Evolutionary conservation across 2,797 vertebrate genomes (phyloP), one percentile per base, ranked within the genome.

Genomic region (Hemitrygon akajei): DNA sequence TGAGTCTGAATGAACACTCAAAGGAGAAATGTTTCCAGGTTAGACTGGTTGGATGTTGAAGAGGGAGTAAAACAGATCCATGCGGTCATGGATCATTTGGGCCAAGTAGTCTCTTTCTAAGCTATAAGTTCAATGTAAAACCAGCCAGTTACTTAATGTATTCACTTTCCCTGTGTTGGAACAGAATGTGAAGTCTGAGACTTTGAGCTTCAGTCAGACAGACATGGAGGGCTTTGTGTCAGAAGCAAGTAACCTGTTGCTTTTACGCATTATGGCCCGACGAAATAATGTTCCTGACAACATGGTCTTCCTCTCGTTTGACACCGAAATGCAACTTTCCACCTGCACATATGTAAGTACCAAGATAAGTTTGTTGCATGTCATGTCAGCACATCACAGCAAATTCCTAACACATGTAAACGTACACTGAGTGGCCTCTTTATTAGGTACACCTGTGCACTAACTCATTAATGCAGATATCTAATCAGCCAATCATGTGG

Each of bases 261-360:
- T 99, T 94, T 96, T 98, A 95, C 97, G 98, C 71, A 95, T 98
- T 94, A 95, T 99, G 80, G 97, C 97, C 4, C 95, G 95, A 75
- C 96, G 95, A 93, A 96, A 80, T 93, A 95, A 79, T 0, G 95
- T 98, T 84, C 97, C 98, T 66, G 95, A 96, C 0, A n/a, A 96
- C 14, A 96, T 98, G 95, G 47, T 84, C 69, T 98, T 98, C 94
- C 96, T 98, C 0, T 95, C 97, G 93, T 95, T 98, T 0, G 96
- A 98, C 95, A 94, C 93, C 0, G 96, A 97, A 30, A 95, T 96
- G 7, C 95, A 95, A 76, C 95, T 99, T 94, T 96, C 96, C 94
- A 87, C 95, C 91, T 96, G 96, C 92, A 97, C 96, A 47, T 98
- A 98, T 0, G 99, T 99, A 94, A 97, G 98, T 96, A 34, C 93